Evolutionary conservation across 2,113 vertebrate species (phyloP).

Genomic region (Nematolebias whitei): DNA sequence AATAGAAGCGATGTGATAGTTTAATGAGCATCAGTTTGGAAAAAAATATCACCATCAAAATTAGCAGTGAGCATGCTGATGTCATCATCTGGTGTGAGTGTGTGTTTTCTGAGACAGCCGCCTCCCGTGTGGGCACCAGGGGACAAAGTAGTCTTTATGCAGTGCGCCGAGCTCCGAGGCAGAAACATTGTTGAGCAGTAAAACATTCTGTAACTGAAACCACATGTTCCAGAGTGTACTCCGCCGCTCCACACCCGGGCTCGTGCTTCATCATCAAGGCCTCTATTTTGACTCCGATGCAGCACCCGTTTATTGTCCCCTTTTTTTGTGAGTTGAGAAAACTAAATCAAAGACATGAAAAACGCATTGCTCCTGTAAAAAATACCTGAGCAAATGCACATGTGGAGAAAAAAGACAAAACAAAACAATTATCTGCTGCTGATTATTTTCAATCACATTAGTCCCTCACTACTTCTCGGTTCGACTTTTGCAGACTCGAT

Average conservation of each 20-base stretch:
- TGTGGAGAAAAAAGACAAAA: conserved; percentile 10
- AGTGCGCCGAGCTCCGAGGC: conserved; percentile 77
- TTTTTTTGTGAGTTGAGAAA: conserved; percentile 73
- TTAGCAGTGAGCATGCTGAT: conserved; percentile 56
- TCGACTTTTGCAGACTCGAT: too few species aligned
- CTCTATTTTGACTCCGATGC: conserved; percentile 58
- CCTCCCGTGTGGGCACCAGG: conserved; percentile 75
- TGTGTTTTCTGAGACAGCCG: conserved; percentile 51
- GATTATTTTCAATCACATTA: neutral
- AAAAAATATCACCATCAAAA: conserved; percentile 53
- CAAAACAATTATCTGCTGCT: conserved; percentile 39
- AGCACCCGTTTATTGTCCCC: conserved; percentile 59
- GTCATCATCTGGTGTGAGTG: conserved; percentile 55
- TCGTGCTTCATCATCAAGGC: conserved; percentile 65
- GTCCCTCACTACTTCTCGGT: too few species aligned
- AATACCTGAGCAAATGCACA: conserved; percentile 17
- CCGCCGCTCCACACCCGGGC: conserved; percentile 67
- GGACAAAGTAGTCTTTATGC: conserved; percentile 86
- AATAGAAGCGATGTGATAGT: conserved; percentile 22
- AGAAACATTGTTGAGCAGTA: conserved; percentile 84
- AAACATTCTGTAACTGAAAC: conserved; percentile 82
- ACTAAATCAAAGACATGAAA: conserved; percentile 70
- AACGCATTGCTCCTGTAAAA: conserved; percentile 62
- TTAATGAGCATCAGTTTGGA: conserved; percentile 35
- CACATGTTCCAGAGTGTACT: conserved; percentile 81